phyloP scores from a whole-genome alignment of 2,888 invertebrate species.

The Gerris lacustris region DNA sequence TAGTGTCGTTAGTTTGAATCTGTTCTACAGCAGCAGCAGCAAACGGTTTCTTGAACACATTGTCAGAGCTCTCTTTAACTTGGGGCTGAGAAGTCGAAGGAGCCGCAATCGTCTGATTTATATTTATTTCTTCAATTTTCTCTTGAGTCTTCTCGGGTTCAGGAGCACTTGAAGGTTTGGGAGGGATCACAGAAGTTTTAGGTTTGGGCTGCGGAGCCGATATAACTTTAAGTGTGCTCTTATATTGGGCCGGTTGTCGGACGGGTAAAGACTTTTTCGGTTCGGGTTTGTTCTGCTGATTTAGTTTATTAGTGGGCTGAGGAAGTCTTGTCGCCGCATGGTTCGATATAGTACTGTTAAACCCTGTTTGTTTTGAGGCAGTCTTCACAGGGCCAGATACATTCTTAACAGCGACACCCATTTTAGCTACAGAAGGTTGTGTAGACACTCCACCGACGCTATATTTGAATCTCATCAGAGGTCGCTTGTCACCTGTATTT shows the following conservation, averaged over 20 bases:
- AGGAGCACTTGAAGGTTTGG: background rate
- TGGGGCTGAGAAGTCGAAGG: background rate
- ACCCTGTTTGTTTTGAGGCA: background rate
- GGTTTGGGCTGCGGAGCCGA: background rate
- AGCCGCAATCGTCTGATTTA: background rate
- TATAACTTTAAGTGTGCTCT: background rate
- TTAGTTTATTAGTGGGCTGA: background rate
- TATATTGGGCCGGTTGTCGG: background rate
- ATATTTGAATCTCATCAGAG: background rate
- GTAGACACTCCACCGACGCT: background rate
- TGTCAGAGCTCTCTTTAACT: background rate
- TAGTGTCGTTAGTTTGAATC: background rate
- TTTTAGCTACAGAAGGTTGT: background rate
- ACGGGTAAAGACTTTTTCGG: background rate
- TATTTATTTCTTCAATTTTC: background rate
- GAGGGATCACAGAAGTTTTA: background rate
- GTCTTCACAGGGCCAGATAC: background rate
- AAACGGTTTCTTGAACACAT: background rate
- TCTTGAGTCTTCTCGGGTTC: background rate
- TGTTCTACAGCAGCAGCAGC: background rate
- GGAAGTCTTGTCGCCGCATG: background rate
- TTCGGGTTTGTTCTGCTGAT: background rate
- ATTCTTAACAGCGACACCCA: background rate
- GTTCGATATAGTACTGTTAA: background rate
- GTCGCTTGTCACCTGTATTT: background rate